phyloP scores from a whole-genome alignment of 2,113 vertebrate species.

The Odocoileus virginianus region DNA sequence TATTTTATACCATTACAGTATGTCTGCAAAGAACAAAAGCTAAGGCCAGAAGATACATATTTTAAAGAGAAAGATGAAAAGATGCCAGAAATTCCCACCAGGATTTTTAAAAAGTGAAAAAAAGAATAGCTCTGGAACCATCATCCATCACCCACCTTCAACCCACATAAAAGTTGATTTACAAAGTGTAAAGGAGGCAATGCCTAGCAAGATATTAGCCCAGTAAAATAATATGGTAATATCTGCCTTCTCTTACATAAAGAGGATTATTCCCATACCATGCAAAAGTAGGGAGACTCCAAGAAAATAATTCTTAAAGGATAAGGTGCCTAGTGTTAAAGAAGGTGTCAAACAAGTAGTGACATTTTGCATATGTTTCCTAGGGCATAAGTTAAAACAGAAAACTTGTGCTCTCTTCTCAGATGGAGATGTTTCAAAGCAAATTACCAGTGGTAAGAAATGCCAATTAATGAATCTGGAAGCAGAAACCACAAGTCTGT shows the following conservation, averaged over 20 bases:
- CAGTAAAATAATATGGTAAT: background rate
- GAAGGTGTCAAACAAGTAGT: background rate
- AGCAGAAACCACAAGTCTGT: background rate
- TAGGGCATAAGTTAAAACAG: background rate
- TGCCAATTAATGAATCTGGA: background rate
- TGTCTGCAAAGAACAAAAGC: background rate
- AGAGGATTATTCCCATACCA: background rate
- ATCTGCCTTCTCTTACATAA: background rate
- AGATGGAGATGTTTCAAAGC: background rate
- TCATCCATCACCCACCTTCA: background rate
- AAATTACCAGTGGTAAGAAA: background rate
- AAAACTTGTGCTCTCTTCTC: background rate
- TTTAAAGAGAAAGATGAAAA: background rate
- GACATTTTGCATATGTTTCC: background rate
- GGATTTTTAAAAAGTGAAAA: background rate
- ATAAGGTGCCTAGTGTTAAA: background rate
- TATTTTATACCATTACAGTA: background rate
- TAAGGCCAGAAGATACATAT: background rate
- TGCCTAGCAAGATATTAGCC: background rate
- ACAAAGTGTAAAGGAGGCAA: background rate
- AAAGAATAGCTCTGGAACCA: background rate
- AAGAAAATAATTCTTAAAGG: background rate
- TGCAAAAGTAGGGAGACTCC: background rate
- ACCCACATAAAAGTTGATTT: background rate
- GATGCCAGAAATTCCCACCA: background rate